Evolutionary conservation across 2,888 invertebrate genomes (phyloP).

Genomic region (Melangyna quadrimaculata): DNA sequence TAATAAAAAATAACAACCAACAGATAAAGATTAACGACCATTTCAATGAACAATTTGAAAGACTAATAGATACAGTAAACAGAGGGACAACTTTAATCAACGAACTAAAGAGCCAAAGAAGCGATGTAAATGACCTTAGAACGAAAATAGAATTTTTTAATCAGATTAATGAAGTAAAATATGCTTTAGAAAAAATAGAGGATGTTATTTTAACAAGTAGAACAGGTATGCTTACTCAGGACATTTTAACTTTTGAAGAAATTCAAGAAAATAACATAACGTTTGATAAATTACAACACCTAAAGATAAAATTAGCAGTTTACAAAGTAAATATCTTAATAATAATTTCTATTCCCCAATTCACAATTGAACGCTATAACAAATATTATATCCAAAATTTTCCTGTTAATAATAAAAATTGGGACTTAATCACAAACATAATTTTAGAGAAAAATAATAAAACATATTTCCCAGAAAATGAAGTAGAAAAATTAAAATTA

Average conservation of each 20-base stretch:
- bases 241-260: neutral
- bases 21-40: neutral
- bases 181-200: neutral
- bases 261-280: neutral
- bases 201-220: neutral
- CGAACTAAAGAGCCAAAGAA: neutral
- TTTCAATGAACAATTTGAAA: neutral
- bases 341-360: neutral
- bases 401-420: neutral
- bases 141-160: neutral
- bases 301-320: neutral
- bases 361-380: neutral
- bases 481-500: neutral
- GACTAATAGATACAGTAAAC: neutral
- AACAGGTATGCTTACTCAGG: neutral
- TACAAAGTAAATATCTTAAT: neutral
- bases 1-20: neutral
- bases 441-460: constrained; percentile 1
- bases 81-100: neutral
- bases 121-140: neutral
- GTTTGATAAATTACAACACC: neutral
- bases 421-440: neutral
- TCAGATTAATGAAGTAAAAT: neutral
- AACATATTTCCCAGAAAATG: neutral
- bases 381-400: neutral